Evolutionary conservation across 2,113 vertebrate species (phyloP), one percentile per base, ranked within the genome.

Genomic region (Mungos mungo): DNA sequence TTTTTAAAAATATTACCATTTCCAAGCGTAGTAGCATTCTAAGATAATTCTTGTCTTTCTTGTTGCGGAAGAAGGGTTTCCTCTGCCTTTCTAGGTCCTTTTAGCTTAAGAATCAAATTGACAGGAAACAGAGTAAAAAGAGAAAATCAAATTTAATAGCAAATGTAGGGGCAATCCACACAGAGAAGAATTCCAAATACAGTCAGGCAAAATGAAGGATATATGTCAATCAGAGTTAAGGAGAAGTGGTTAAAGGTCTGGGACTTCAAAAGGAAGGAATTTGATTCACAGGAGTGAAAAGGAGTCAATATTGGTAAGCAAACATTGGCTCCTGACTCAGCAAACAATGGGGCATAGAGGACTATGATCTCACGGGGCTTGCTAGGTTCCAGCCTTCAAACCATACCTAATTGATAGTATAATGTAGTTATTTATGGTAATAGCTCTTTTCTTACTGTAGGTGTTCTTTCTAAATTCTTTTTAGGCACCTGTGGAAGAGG

Each of bases 11-110:
- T 18, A 47, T 31, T 52, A 47, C 68, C 45, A 35, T 83, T 95
- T 92, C 27, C 15, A 81, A 52, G 13, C 77, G 21, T 96, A 63
- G 57, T 80, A 57, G 6, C 57, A 91, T 93, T 95, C 38, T 96
- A 81, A 81, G 12, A 54, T 35, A 69, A 92, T 74, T 93, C 81
- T 65, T 81, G 1, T 57, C 41, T 57, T 92, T 95, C 7, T 47
- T 76, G 7, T 47, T 76, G 72, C 13, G 5, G 41, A 47, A 5
- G 14, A 76, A 76, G 72, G 8, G 25, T 47, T 76, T 47, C 41
- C 14, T 76, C 29, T 76, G 41, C 41, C 41, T 27, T 18, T 47
- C 41, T 47, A 76, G 25, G 14, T 47, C 72, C 72, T 76, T 76
- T 27, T 76, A 76, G 25, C 14, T 45, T 47, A 76, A 47, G 72